phyloP scores from a whole-genome alignment of 2,113 vertebrate species.

The Elephantulus edwardii region DNA sequence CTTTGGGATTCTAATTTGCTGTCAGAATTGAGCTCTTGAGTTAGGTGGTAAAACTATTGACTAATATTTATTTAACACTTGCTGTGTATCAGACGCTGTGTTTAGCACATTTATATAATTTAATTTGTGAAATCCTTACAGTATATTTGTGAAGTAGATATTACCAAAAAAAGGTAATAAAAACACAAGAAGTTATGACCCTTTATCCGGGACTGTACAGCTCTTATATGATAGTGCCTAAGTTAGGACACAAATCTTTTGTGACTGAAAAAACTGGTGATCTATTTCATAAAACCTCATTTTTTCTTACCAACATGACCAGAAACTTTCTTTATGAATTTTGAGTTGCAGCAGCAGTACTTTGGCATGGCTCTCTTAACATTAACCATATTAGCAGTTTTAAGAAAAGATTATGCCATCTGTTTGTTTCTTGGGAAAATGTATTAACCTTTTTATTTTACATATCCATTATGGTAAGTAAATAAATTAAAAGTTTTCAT shows the following conservation, averaged over 20 bases:
- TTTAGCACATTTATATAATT: constrained; percentile 19
- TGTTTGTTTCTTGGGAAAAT: constrained; percentile 45
- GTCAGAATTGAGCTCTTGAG: constrained; percentile 41
- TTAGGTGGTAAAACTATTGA: background rate
- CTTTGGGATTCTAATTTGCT: background rate
- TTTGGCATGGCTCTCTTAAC: constrained; percentile 40
- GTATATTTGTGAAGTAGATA: background rate
- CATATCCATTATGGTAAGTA: constrained; percentile 6
- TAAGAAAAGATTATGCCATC: constrained; percentile 41
- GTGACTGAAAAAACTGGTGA: constrained; percentile 22
- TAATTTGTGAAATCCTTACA: constrained; percentile 42
- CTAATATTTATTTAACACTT: constrained; percentile 53
- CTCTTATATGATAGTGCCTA: constrained; percentile 15
- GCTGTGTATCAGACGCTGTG: constrained; percentile 20
- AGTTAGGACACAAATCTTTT: background rate
- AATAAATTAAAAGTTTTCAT: constrained; percentile 12
- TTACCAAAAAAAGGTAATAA: constrained; percentile 9
- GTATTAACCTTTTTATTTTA: constrained; percentile 35
- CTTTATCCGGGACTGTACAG: background rate
- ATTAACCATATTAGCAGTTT: background rate
- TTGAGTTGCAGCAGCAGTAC: constrained; percentile 10
- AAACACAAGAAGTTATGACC: background rate
- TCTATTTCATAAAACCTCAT: constrained; percentile 12
- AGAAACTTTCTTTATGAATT: constrained; percentile 25
- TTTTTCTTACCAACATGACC: constrained; percentile 7